Conservation (phyloP, 1,140 invertebrate species). For the Thrips palmi region DNA sequence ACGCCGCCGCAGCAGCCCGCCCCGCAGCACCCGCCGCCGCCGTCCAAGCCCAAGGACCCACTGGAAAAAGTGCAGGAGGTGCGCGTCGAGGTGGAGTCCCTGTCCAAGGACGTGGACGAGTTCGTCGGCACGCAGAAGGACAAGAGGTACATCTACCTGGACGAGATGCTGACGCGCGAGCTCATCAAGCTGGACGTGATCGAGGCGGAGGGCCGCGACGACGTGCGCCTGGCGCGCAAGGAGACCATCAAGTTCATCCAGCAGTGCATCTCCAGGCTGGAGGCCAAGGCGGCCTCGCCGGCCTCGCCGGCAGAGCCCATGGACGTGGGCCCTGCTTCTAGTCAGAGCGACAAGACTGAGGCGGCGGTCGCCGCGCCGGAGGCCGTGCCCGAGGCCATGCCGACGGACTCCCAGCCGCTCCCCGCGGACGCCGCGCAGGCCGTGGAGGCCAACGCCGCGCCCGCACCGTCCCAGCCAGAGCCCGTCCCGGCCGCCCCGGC, state of each 20-base stretch:
- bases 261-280: conserved; percentile 62
- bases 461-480: too few species aligned
- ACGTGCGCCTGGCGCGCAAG: conserved; percentile 66
- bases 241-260: conserved; percentile 78
- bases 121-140: conserved; percentile 62
- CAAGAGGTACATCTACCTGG: conserved; percentile 69
- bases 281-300: conserved; percentile 32
- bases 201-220: conserved; percentile 77
- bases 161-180: conserved; percentile 88
- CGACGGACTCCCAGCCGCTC: too few species aligned
- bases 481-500: too few species aligned
- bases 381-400: too few species aligned
- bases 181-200: conserved; percentile 81
- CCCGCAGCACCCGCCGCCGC: conserved; percentile 16
- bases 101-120: conserved; percentile 56
- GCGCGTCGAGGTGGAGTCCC: conserved; percentile 56
- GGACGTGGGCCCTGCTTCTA: too few species aligned
- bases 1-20: conserved; percentile 16
- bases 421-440: too few species aligned
- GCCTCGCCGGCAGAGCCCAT: too few species aligned
- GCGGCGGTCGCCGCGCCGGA: too few species aligned
- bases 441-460: too few species aligned
- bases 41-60: conserved; percentile 38
- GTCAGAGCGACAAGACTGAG: too few species aligned
- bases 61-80: conserved; percentile 61